Evolutionary conservation across 2,797 vertebrate genomes (phyloP).

Genomic region (Mycteria americana): DNA sequence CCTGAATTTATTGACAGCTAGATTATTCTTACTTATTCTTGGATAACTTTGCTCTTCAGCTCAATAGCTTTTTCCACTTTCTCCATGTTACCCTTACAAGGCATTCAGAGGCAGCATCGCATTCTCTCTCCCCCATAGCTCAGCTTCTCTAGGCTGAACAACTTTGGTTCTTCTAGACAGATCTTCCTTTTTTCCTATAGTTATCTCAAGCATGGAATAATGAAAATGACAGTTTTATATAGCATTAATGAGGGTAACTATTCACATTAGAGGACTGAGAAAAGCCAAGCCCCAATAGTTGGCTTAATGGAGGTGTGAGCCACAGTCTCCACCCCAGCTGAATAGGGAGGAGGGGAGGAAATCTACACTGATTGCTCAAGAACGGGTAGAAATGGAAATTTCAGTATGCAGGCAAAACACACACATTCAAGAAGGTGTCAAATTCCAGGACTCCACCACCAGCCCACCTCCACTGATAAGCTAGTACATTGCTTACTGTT

Average conservation of each 20-base stretch:
- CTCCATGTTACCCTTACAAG: not conserved
- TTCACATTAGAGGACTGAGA: not conserved
- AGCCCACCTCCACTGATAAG: not conserved
- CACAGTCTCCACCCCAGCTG: not conserved
- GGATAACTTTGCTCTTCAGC: not conserved
- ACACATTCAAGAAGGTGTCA: not conserved
- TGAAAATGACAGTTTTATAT: not conserved
- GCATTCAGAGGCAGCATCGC: not conserved
- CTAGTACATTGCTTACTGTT: not conserved
- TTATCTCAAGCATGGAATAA: not conserved
- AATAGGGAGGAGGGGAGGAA: rapidly evolving
- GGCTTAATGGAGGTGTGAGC: not conserved
- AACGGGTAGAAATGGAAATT: not conserved
- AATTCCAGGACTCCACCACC: not conserved
- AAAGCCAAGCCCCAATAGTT: not conserved
- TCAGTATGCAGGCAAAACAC: not conserved
- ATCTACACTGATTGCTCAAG: not conserved
- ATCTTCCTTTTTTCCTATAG: too few species aligned
- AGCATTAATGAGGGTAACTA: not conserved
- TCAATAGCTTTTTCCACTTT: not conserved
- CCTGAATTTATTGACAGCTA: not conserved
- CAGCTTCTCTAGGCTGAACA: not conserved
- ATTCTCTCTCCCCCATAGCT: not conserved
- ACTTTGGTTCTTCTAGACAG: not conserved
- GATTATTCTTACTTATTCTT: not conserved